Evolutionary conservation across 2,888 invertebrate species (phyloP).

Genomic region (Tetanocera ferruginea): DNA sequence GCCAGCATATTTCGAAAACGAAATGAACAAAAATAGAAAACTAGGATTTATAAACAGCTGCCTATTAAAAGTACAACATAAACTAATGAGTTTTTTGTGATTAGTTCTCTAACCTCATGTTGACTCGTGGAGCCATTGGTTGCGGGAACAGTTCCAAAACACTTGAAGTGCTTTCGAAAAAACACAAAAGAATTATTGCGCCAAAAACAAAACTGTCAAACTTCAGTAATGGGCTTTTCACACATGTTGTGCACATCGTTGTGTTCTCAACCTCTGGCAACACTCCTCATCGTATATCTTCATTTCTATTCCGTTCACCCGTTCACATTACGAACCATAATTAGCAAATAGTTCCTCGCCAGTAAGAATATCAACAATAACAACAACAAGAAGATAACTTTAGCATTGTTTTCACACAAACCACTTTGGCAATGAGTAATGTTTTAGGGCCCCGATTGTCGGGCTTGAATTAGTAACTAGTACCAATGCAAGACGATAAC

Average conservation of each 20-base stretch:
- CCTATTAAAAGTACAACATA: background rate
- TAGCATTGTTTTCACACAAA: constrained; percentile 11
- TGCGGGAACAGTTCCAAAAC: background rate
- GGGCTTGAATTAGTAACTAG: constrained; percentile 4
- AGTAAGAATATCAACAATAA: background rate
- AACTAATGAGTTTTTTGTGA: background rate
- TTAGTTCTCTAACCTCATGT: background rate
- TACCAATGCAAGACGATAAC: constrained; percentile 40
- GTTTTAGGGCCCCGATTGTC: background rate
- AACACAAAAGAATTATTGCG: background rate
- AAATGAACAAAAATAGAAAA: background rate
- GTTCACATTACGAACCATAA: constrained; percentile 20
- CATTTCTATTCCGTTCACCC: background rate
- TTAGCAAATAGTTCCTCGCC: constrained; percentile 31
- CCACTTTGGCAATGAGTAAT: constrained; percentile 38
- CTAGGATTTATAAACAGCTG: background rate
- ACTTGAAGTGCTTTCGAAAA: background rate
- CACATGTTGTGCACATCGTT: background rate
- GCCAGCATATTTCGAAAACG: background rate
- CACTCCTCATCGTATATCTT: background rate
- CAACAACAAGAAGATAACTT: background rate
- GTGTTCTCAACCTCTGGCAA: background rate
- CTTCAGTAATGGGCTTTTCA: background rate
- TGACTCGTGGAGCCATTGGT: background rate
- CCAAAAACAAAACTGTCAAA: background rate